A percentile compares a stretch with the other conserved stretches of the same genome.
phyloP scores from a whole-genome alignment of 2,113 vertebrate genomes.

The Leptobrachium ailaonicum region DNA sequence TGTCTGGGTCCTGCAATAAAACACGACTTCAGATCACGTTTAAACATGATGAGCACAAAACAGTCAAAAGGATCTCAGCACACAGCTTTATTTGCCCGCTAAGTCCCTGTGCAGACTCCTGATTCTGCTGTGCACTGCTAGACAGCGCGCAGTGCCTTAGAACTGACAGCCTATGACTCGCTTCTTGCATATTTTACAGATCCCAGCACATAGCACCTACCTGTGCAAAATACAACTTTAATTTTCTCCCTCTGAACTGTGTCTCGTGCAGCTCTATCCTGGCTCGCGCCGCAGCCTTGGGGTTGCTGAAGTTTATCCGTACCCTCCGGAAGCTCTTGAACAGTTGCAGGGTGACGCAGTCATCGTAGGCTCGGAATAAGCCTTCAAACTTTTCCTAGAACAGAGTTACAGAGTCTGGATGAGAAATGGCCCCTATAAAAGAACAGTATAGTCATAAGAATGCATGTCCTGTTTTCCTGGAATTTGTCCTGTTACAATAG shows the following conservation, averaged over 20 bases:
- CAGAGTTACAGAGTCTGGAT: constrained; percentile 41
- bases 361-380: constrained; percentile 79
- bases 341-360: constrained; percentile 81
- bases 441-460: background rate
- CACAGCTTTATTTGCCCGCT: too few species aligned
- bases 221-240: constrained; percentile 86
- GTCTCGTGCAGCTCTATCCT: constrained; percentile 88
- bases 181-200: background rate
- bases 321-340: constrained; percentile 88
- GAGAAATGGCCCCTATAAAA: background rate
- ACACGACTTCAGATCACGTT: too few species aligned
- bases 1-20: too few species aligned
- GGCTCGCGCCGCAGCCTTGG: constrained; percentile 81
- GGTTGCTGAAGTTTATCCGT: constrained; percentile 81
- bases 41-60: too few species aligned
- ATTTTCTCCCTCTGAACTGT: constrained; percentile 83
- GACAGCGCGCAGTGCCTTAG: too few species aligned
- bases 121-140: too few species aligned
- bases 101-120: too few species aligned
- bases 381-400: constrained; percentile 83
- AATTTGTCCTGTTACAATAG: too few species aligned
- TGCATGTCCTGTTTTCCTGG: too few species aligned
- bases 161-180: too few species aligned
- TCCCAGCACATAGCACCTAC: constrained; percentile 55
- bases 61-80: too few species aligned